A percentile compares a stretch with the other conserved stretches of the same genome.
These are phyloP conservation scores for Nicator chloris DNA, from an alignment of 2,113 vertebrate species.

Conservation along the genomic window DNA sequence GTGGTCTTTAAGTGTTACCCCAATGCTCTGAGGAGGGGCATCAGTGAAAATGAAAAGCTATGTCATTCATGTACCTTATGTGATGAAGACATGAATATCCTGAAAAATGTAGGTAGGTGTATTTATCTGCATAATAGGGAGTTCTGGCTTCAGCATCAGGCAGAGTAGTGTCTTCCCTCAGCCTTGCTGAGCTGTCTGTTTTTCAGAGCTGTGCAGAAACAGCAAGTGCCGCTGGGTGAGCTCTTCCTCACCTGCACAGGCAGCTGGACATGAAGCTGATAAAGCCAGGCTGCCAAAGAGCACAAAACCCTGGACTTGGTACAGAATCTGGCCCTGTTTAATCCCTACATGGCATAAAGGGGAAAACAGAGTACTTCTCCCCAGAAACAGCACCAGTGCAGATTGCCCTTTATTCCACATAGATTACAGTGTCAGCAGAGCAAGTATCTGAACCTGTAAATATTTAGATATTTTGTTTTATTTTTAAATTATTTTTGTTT, in stretches of 20 bases:
- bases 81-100: background rate
- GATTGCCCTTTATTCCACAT: background rate
- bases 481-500: background rate
- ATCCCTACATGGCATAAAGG: background rate
- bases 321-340: background rate
- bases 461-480: no score
- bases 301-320: background rate
- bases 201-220: background rate
- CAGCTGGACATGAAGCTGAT: background rate
- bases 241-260: fast-evolving
- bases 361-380: background rate
- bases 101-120: background rate
- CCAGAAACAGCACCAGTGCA: background rate
- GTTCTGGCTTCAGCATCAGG: background rate
- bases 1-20: background rate
- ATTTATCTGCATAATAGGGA: background rate
- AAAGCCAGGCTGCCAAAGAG: background rate
- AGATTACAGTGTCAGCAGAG: background rate
- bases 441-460: background rate
- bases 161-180: background rate
- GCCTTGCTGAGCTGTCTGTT: background rate
- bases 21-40: background rate
- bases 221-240: background rate
- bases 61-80: background rate
- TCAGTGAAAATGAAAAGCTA: background rate